Evolutionary conservation across 1,140 invertebrate species (phyloP), one percentile per base, ranked within the genome.

Genomic region (Meloidogyne chitwoodi): DNA sequence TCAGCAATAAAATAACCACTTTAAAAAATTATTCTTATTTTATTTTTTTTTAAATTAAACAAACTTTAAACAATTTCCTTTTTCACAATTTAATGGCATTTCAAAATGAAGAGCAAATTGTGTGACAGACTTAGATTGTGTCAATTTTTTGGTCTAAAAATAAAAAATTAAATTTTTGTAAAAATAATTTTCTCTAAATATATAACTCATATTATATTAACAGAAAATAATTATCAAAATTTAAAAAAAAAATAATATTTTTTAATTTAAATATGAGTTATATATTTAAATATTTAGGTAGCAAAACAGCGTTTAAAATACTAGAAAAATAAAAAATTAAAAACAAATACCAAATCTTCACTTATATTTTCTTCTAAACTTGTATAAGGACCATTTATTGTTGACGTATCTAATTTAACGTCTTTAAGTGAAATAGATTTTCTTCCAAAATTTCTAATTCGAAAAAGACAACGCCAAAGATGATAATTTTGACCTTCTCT

Each of bases 391-490:
- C 61, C 71, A 41, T 56, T 26, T 34, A 64, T n/a, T 10, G 38
- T 34, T 38, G 56, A 6, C 3, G 61, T 63, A 19, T 64, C 64
- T 48, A 73, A 73, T 24, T 56, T 56, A 24, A 67, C 26, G 5
- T 67, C 38, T 31, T 67, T 19, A 31, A 41, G 19, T 34, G 0
- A 4, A 24, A 41, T 22, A 6, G 22, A 8, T 19, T 63, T 73
- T 16, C 61, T 61, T 12, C 56, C 38, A 26, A 64, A 61, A 24
- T 63, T 73, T 34, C 56, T 34, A 0, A 73, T 29, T 31, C 71
- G 41, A 24, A 73, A 73, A 64, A 63, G 29, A 27, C 34, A 56
- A 38, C 71, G 41, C 71, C 71, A 73, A 27, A 56, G 38, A 38
- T 73, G 56, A 22, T 24, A 61, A 64, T 27, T 27, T 19, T 27